Evolutionary conservation across 2,797 vertebrate species (phyloP), one percentile per base, ranked within the genome.

Genomic region (Girardinus metallicus): DNA sequence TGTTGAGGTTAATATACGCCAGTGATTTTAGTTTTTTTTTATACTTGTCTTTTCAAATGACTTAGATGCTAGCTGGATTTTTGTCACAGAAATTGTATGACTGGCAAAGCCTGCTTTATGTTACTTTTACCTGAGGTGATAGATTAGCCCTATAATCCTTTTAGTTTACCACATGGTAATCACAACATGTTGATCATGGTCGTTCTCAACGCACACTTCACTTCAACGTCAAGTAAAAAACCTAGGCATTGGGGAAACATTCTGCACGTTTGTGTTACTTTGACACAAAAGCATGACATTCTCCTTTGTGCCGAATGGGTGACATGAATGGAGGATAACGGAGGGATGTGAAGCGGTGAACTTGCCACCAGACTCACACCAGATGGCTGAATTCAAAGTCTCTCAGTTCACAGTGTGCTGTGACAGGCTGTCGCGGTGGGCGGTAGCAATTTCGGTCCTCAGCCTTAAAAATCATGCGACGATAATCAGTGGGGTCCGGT

Each of bases 331-430:
- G 66, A 21, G 81, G 78, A 68, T 73, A 77, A 85, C 41, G 51
- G 78, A 78, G 79, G 72, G 39, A 71, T n/a, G 43, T 4, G 44
- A 85, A 75, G 70, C 77, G 72, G 79, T 81, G 80, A 87, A 87
- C 84, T 80, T 78, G 87, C 85, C 80, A 84, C 79, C 85, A 82
- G 77, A 79, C 76, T 84, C 1, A 53, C 44, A 92, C 75, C 92
- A 94, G 92, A 94, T 94, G 93, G 91, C 90, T 88, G 80, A 80
- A 92, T 87, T 89, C 90, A 92, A 90, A 93, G 90, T 78, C 78
- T 92, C 83, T 64, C 88, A 87, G 86, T 78, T 90, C 86, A 79
- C 47, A 90, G 84, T 86, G 92, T 87, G 89, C 72, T 86, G 81
- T 46, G 87, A 92, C 92, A 93, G 91, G 90, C 91, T 91, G 91